Evolutionary conservation across 2,797 vertebrate genomes (phyloP).

Genomic region (Hypotaenidia okinawae): DNA sequence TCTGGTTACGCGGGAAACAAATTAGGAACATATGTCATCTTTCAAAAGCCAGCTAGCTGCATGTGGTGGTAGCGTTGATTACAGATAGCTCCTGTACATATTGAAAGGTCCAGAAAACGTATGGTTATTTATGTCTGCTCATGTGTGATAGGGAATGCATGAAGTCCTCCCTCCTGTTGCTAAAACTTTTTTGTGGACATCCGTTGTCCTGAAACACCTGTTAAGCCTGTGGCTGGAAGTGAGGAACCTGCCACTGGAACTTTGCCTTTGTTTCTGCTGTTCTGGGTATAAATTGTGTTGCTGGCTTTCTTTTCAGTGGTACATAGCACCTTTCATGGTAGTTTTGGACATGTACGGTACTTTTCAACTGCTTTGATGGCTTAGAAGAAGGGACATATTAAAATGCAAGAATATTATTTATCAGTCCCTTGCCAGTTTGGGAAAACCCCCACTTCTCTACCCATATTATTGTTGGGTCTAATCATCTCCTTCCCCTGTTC

Average conservation of each 20-base stretch:
- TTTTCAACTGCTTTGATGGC: not conserved
- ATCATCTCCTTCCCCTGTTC: not conserved
- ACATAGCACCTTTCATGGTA: not conserved
- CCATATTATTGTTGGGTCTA: not conserved
- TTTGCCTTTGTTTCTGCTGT: not conserved
- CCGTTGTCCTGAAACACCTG: not conserved
- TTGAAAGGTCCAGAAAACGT: not conserved
- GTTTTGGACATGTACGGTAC: not conserved
- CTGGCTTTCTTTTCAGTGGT: not conserved
- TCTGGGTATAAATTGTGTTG: not conserved
- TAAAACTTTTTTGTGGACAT: not conserved
- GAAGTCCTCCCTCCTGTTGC: not conserved
- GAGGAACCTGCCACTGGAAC: not conserved
- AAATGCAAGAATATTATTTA: not conserved
- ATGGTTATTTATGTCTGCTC: not conserved
- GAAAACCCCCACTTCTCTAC: not conserved
- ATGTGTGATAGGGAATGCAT: accelerated
- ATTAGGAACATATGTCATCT: constrained; percentile 58
- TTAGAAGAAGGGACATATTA: not conserved
- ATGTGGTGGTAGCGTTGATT: constrained; percentile 21
- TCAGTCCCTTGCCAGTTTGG: not conserved
- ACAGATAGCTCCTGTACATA: not conserved
- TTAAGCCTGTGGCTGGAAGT: not conserved
- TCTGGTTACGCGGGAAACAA: constrained; percentile 51
- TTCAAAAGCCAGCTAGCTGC: constrained; percentile 46